These are phyloP conservation scores for Cosmopolites sordidus DNA, from an alignment of 2,888 invertebrate species.

Conservation along the genomic window DNA sequence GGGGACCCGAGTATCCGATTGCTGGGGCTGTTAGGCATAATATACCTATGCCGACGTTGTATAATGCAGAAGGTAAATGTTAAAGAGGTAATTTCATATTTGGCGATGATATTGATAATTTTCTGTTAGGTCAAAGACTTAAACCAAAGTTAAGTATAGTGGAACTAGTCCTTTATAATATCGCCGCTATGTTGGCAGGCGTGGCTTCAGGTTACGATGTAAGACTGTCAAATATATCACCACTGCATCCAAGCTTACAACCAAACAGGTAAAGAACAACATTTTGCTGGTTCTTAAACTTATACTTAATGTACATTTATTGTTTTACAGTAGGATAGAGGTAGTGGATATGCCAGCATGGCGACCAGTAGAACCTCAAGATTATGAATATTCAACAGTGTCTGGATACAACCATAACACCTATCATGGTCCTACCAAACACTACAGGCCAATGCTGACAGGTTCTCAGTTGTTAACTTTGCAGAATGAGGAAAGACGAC, in stretches of 20 bases:
- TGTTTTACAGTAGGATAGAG: slow-evolving; percentile 37
- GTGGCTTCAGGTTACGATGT: slow-evolving; percentile 92
- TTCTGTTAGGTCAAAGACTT: slow-evolving; percentile 50
- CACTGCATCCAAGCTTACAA: slow-evolving; percentile 74
- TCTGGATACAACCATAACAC: slow-evolving; percentile 75
- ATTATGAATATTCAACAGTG: slow-evolving; percentile 57
- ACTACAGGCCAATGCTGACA: slow-evolving; percentile 62
- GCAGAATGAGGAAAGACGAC: slow-evolving; percentile 58
- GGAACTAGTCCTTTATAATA: slow-evolving; percentile 80
- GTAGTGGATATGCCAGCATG: slow-evolving; percentile 44
- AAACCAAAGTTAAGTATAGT: slow-evolving; percentile 69
- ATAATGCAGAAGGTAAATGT: slow-evolving; percentile 65
- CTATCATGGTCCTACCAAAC: slow-evolving; percentile 82
- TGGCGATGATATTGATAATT: neutral
- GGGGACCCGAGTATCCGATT: slow-evolving; percentile 62
- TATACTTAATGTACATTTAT: slow-evolving; percentile 2
- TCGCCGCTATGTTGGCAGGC: slow-evolving; percentile 86
- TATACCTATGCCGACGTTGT: slow-evolving; percentile 77
- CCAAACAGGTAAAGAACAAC: slow-evolving; percentile 56
- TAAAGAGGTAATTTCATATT: neutral
- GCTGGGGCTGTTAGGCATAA: slow-evolving; percentile 53
- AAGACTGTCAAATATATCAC: slow-evolving; percentile 79
- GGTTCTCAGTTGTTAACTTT: slow-evolving; percentile 51
- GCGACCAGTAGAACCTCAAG: slow-evolving; percentile 45
- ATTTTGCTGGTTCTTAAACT: too few relatives aligned